Conservation (phyloP, 1,140 invertebrate genomes). For the Tetraneura akinire region DNA sequence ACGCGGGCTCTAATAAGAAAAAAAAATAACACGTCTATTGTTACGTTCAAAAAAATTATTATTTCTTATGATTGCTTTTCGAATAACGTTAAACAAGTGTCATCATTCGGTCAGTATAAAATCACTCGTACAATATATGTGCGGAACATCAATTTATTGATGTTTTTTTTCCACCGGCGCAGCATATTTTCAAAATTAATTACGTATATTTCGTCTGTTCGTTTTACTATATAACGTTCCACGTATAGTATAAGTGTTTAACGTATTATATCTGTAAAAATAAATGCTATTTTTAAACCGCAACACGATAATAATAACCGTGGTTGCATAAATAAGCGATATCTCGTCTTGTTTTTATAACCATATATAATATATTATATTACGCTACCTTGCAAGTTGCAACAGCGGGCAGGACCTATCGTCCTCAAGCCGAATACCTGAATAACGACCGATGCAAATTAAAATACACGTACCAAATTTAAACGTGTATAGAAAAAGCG, state of each 20-base stretch:
- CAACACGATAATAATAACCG: neutral
- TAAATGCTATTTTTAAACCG: neutral
- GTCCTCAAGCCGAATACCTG: conserved; percentile 5
- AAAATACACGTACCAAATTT: conserved; percentile 19
- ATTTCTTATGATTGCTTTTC: too few species aligned
- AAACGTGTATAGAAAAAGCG: neutral
- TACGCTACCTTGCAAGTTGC: neutral
- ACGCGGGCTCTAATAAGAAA: too few species aligned
- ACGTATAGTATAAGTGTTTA: too few species aligned
- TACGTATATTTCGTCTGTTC: too few species aligned
- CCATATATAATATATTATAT: too few species aligned
- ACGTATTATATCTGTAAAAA: neutral
- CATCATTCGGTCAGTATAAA: neutral
- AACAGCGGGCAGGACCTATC: neutral
- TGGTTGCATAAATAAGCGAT: conserved; percentile 32
- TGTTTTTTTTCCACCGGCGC: neutral
- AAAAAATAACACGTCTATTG: too few species aligned
- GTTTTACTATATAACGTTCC: too few species aligned
- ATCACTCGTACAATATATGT: neutral
- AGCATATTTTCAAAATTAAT: too few species aligned
- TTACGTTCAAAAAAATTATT: too few species aligned
- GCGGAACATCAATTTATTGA: neutral
- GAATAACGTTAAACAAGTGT: too few species aligned
- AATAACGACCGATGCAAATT: conserved; percentile 34
- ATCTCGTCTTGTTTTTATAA: conserved; percentile 23